Percentiles rank a stretch among this genome's conserved stretches.
Conservation (phyloP, 2,797 vertebrate genomes). For the Halcyon smyrnensis region DNA sequence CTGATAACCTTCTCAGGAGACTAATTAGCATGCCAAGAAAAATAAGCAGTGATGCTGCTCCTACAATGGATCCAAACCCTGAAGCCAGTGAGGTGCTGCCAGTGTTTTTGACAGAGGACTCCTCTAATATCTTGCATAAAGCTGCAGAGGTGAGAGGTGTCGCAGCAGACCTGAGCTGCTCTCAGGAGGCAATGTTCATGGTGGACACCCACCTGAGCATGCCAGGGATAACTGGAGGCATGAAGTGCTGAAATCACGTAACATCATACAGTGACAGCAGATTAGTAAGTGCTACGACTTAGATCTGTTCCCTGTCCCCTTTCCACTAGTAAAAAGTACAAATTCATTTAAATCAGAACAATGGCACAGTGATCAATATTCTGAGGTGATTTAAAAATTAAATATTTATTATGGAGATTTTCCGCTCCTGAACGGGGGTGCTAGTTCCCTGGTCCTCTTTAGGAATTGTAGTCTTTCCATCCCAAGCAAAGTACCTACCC, state of each 20-base stretch:
- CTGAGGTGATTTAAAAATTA: neutral
- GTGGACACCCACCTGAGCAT: rapidly evolving
- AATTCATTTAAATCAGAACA: neutral
- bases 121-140: neutral
- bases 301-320: neutral
- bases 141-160: neutral
- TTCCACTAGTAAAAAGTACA: neutral
- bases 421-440: neutral
- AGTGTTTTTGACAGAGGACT: neutral
- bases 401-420: neutral
- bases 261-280: rapidly evolving
- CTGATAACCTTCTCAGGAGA: neutral
- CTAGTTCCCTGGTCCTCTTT: neutral
- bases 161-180: neutral
- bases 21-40: neutral
- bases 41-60: neutral
- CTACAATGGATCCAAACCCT: neutral
- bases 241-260: too few species aligned
- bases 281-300: neutral
- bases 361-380: rapidly evolving
- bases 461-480: neutral
- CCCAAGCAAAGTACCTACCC: neutral
- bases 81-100: neutral
- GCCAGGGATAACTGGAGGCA: too few species aligned
- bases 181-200: neutral